Evolutionary conservation across 2,888 invertebrate species (phyloP), one percentile per base, ranked within the genome.

Genomic region (Tipula helvola): DNA sequence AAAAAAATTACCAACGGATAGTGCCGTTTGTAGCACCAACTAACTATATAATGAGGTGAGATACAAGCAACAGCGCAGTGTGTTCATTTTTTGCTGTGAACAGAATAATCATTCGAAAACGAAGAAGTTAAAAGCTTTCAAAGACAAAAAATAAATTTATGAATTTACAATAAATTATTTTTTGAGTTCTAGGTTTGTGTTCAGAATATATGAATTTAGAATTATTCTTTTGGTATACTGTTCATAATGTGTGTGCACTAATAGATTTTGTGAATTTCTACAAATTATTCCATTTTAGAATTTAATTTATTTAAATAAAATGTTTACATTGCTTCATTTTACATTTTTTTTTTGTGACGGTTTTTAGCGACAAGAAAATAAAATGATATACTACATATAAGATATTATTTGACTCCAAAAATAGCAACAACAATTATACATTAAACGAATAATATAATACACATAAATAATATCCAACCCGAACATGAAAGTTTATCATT

Each of bases 401-500:
- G 71, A 71, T 71, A 28, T 71, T 71, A 71, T 71, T 71, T 71
- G 28, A 71, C 28, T 71, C 71, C 71, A 71, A 71, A 71, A 28
- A 18, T 52, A 52, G 28, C 28, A 71, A 52, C 52, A 52, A 28
- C 71, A 71, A 71, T 28, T 71, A 28, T 28, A 71, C 10, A 71
- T 28, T 71, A 28, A 10, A 71, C 71, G 28, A 2, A 71, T 18
- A 71, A 28, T 28, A 71, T 18, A 28, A 28, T 28, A 28, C 28
- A 16, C 28, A 71, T 71, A 71, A 71, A 71, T 71, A 71, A 71
- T 71, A 71, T 71, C 18, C 28, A 71, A 71, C 28, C 10, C 28
- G 71, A 71, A 71, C 71, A 57, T 71, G 71, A 71, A 71, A 71
- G 71, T 71, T 71, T 71, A 71, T 71, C 71, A 71, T 71, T 71